A percentile compares a stretch with the other conserved stretches of the same genome.
phyloP scores from a whole-genome alignment of 2,113 vertebrate genomes.

The Chiloscyllium plagiosum region DNA sequence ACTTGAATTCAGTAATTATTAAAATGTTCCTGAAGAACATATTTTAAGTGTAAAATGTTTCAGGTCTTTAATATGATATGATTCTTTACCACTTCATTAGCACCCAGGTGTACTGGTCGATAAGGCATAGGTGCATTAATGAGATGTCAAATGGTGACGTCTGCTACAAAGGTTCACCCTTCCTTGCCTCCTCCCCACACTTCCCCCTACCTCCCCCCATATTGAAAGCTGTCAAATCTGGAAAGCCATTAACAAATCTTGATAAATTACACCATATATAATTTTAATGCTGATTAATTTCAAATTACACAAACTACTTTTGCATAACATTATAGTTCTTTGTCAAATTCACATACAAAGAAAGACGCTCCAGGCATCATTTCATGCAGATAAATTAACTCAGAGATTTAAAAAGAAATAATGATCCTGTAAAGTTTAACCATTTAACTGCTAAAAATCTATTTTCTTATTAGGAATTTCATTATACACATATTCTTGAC shows the following conservation, averaged over 20 bases:
- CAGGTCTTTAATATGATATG: background rate
- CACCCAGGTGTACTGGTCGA: background rate
- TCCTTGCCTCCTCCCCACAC: background rate
- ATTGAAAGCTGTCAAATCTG: constrained; percentile 27
- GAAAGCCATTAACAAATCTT: constrained; percentile 38
- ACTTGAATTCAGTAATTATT: background rate
- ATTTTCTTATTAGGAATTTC: background rate
- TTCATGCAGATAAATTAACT: constrained; percentile 58
- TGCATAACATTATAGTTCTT: constrained; percentile 54
- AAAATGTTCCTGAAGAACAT: background rate
- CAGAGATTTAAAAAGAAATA: constrained; percentile 51
- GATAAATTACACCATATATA: constrained; percentile 43
- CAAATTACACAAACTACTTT: constrained; percentile 54
- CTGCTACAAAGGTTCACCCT: background rate
- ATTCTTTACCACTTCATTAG: background rate
- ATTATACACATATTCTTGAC: background rate
- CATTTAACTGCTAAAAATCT: constrained; percentile 13
- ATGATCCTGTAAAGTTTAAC: constrained; percentile 45
- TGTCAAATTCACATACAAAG: constrained; percentile 50
- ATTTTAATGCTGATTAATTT: constrained; percentile 53
- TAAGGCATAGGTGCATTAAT: constrained; percentile 33
- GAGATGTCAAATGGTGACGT: constrained; percentile 16
- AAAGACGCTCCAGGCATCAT: constrained; percentile 55
- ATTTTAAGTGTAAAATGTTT: background rate
- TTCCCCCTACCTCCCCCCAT: background rate